These are phyloP conservation scores for Anoplius nigerrimus DNA, from an alignment of 2,888 invertebrate genomes.

Conservation along the genomic window DNA sequence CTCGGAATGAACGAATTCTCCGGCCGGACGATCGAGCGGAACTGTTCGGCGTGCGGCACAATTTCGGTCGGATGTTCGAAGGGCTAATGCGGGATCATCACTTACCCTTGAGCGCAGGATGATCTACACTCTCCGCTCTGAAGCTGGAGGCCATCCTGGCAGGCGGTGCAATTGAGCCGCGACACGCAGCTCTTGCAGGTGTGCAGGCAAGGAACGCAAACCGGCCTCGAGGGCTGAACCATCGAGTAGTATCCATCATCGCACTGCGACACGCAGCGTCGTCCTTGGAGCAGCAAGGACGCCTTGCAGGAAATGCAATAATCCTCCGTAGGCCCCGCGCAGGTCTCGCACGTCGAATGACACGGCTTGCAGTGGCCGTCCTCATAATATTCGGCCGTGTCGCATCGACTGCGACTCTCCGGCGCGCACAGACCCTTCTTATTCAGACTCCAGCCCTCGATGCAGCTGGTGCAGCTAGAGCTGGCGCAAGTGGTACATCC, in stretches of 20 bases:
- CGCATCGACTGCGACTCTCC: conserved; percentile 83
- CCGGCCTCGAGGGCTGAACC: conserved; percentile 75
- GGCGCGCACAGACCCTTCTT: conserved; percentile 86
- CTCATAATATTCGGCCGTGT: conserved; percentile 81
- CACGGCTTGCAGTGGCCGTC: conserved; percentile 84
- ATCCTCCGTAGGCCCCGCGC: conserved; percentile 84
- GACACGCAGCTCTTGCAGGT: conserved; percentile 87
- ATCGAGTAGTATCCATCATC: conserved; percentile 85
- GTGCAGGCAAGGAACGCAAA: conserved; percentile 87
- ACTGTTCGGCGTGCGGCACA: no score
- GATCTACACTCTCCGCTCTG: conserved; percentile 90
- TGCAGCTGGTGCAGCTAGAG: conserved; percentile 85
- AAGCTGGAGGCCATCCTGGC: conserved; percentile 84
- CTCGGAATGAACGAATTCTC: no score
- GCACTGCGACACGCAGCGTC: conserved; percentile 86
- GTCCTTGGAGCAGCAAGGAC: conserved; percentile 83
- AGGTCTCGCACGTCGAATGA: conserved; percentile 88
- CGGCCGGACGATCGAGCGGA: not conserved
- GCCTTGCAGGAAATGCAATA: conserved; percentile 86
- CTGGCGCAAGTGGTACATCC: conserved; percentile 87
- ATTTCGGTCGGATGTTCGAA: no score
- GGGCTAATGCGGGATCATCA: conserved; percentile 65
- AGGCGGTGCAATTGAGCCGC: conserved; percentile 87
- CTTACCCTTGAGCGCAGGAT: conserved; percentile 84
- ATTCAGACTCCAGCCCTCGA: conserved; percentile 84